phyloP scores from a whole-genome alignment of 2,797 vertebrate genomes.

The Enteromius trimaculatus region DNA sequence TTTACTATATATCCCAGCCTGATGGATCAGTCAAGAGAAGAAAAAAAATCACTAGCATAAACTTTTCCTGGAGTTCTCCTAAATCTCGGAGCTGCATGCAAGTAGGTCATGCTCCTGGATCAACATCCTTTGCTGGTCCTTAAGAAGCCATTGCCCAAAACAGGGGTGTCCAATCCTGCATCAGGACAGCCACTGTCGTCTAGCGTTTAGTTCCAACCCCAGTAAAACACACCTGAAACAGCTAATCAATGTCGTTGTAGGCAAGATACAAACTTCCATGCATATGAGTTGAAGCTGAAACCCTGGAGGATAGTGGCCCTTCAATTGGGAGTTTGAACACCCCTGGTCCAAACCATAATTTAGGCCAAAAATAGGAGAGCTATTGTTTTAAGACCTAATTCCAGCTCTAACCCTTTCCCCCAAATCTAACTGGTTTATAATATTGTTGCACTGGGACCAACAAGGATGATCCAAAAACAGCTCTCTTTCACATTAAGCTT shows the following conservation, averaged over 20 bases:
- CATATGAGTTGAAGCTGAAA: not conserved
- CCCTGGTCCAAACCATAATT: not conserved
- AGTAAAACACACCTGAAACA: not conserved
- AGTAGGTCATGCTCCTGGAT: not conserved
- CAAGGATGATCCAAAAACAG: slow-evolving; percentile 1
- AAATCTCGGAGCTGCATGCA: not conserved
- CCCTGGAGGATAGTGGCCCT: not conserved
- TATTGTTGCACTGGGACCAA: not conserved
- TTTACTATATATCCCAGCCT: slow-evolving; percentile 25
- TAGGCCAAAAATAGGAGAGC: not conserved
- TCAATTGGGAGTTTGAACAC: not conserved
- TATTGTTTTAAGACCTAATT: not conserved
- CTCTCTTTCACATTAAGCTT: not conserved
- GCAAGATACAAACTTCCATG: not conserved
- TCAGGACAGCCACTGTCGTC: not conserved
- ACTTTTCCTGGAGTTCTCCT: not conserved
- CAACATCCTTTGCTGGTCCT: slow-evolving; percentile 9
- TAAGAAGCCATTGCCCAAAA: not conserved
- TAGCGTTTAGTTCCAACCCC: not conserved
- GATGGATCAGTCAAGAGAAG: slow-evolving; percentile 15
- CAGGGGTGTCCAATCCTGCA: not conserved
- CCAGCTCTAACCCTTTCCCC: not conserved
- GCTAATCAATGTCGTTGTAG: not conserved
- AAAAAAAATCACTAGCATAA: not conserved
- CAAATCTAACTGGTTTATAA: not conserved